Percentiles rank a stretch among this genome's conserved stretches.
Conservation (phyloP, 2,888 invertebrate genomes). For the Sicus ferrugineus region DNA sequence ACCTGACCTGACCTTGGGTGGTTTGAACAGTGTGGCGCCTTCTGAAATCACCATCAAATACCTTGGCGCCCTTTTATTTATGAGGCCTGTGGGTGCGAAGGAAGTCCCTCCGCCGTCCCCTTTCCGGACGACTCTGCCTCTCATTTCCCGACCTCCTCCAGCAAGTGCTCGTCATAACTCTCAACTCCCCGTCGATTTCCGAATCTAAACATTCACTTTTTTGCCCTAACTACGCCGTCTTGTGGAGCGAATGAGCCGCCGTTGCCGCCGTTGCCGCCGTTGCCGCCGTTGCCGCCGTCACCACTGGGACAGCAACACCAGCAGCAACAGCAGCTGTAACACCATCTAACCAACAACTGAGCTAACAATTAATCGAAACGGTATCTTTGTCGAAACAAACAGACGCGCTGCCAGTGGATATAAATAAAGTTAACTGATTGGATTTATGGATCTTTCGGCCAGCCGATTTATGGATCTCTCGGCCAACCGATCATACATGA, state of each 20-base stretch:
- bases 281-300: no score
- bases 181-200: background rate
- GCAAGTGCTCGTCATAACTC: background rate
- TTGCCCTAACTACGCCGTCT: background rate
- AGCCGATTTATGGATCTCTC: background rate
- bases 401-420: background rate
- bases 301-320: background rate
- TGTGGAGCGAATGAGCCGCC: no score
- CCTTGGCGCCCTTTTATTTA: background rate
- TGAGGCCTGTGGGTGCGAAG: background rate
- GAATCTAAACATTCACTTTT: constrained; percentile 27
- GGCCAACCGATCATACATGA: background rate
- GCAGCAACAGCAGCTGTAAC: background rate
- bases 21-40: constrained; percentile 5
- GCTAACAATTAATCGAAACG: constrained; percentile 25
- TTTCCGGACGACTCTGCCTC: no score
- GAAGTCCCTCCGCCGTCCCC: no score
- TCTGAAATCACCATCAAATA: constrained; percentile 10
- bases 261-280: no score
- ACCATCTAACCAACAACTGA: background rate
- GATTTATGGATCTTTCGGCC: constrained; percentile 9
- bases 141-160: background rate
- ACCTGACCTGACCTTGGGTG: background rate
- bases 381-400: background rate
- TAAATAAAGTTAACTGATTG: constrained; percentile 20